Evolutionary conservation across 2,113 vertebrate genomes (phyloP), one percentile per base, ranked within the genome.

Genomic region (Peromyscus californicus): DNA sequence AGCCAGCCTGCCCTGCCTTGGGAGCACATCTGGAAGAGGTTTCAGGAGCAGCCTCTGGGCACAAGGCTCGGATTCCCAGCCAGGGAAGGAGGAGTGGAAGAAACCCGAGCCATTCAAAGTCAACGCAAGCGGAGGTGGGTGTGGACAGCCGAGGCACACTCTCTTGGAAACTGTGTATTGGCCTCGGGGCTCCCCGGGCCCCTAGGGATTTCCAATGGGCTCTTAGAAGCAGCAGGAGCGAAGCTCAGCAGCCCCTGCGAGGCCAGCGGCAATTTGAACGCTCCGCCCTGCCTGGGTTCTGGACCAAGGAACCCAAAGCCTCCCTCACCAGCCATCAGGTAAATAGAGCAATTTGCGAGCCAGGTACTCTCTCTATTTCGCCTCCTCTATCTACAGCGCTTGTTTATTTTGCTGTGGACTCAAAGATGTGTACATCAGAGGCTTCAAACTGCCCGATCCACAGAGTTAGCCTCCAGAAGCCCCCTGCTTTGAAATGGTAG

Each of bases 11-110:
- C 98, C 95, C 36, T 4, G 29, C 78, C 98, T 88, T 0, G 82
- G 90, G 79, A 82, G 74, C 97, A 98, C 99, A 98, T 99, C 98
- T 99, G 99, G 98, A 99, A 99, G 97, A 96, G 97, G 95, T 99
- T 99, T 98, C 83, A 86, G 97, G 89, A 94, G 39, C 96, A 82
- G 97, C 98, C 97, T 97, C 96, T 72, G 95, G 29, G 95, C 75
- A 31, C 90, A 2, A 80, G 0, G 91, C 98, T 98, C 97, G 97
- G 92, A 80, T 94, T 98, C 95, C 82, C 61, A n/a, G 54, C 98
- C 89, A 75, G 97, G 98, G 83, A 69, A 93, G 93, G 97, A 94
- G 97, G 97, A 85, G 80, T 88, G 96, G 97, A 97, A 96, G 98
- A 98, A 98, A 98, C 95, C 97, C 74, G 95, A 96, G 96, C 78